These are phyloP conservation scores for Brachyrhaphis roseni DNA, from an alignment of 2,797 vertebrate species.

Conservation along the genomic window DNA sequence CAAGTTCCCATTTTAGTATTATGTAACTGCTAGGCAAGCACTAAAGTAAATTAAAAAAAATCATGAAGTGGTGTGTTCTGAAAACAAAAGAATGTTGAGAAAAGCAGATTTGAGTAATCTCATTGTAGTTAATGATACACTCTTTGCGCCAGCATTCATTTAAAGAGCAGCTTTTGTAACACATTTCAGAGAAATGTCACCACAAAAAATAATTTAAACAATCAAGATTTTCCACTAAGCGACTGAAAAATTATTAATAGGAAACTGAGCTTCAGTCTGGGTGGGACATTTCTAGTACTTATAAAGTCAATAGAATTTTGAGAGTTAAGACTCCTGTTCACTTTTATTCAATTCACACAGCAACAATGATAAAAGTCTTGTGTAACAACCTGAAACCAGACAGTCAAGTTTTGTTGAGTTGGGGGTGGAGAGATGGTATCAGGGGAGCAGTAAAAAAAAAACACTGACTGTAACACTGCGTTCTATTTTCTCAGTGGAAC, in stretches of 20 bases:
- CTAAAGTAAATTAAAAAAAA: not conserved
- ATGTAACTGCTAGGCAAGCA: not conserved
- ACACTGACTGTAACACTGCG: not conserved
- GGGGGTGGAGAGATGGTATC: constrained; percentile 61
- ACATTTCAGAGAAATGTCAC: not conserved
- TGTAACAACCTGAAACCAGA: constrained; percentile 71
- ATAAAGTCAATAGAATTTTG: constrained; percentile 9
- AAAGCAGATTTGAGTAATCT: not conserved
- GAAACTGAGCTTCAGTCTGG: constrained; percentile 35
- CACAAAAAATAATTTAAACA: not conserved
- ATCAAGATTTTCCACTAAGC: not conserved
- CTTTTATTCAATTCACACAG: constrained; percentile 29
- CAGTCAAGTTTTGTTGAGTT: constrained; percentile 70
- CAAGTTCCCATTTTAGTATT: not conserved
- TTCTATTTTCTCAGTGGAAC: constrained; percentile 36
- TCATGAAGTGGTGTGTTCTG: not conserved
- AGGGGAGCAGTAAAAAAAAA: not conserved
- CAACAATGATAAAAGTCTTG: constrained; percentile 4
- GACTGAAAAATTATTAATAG: constrained; percentile 48
- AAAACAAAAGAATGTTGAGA: not conserved
- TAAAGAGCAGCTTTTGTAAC: not conserved
- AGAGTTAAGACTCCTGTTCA: constrained; percentile 14
- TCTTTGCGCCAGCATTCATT: not conserved
- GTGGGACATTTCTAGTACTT: constrained; percentile 10
- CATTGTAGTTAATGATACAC: constrained; percentile 25